Conservation (phyloP, 2,888 invertebrate genomes). For the Leucophenga montana region DNA sequence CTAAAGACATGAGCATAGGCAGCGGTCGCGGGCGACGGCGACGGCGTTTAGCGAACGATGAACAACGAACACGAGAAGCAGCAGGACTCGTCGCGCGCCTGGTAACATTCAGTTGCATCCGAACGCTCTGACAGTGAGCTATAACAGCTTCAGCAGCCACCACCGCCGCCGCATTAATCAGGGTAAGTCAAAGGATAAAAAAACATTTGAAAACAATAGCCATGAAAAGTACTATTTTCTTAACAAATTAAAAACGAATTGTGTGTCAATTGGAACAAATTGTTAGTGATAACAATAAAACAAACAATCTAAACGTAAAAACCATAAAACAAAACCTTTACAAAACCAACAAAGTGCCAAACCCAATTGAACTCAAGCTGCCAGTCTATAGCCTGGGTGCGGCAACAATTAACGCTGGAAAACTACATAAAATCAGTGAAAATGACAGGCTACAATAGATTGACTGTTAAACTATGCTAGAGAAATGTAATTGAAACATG, state of each 20-base stretch:
- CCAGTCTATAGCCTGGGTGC: slow-evolving; percentile 47
- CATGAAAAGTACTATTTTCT: slow-evolving; percentile 20
- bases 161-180: slow-evolving; percentile 54
- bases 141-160: slow-evolving; percentile 57
- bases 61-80: slow-evolving; percentile 47
- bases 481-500: slow-evolving; percentile 43
- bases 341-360: slow-evolving; percentile 37
- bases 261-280: slow-evolving; percentile 22
- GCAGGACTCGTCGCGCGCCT: slow-evolving; percentile 43
- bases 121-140: slow-evolving; percentile 66
- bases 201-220: slow-evolving; percentile 15
- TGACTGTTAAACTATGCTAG: slow-evolving; percentile 39
- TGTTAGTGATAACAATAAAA: slow-evolving; percentile 34
- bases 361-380: slow-evolving; percentile 41
- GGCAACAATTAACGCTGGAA: slow-evolving; percentile 42
- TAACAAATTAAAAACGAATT: slow-evolving; percentile 19
- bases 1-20: neutral
- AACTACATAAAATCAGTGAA: slow-evolving; percentile 16
- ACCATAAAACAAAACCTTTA: neutral
- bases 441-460: neutral
- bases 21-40: slow-evolving; percentile 38
- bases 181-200: slow-evolving; percentile 45
- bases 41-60: slow-evolving; percentile 38
- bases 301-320: slow-evolving; percentile 20
- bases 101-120: slow-evolving; percentile 66